Base-by-base conservation (phyloP, 2,113 vertebrate genomes). In the Eulemur macaco region DNA sequence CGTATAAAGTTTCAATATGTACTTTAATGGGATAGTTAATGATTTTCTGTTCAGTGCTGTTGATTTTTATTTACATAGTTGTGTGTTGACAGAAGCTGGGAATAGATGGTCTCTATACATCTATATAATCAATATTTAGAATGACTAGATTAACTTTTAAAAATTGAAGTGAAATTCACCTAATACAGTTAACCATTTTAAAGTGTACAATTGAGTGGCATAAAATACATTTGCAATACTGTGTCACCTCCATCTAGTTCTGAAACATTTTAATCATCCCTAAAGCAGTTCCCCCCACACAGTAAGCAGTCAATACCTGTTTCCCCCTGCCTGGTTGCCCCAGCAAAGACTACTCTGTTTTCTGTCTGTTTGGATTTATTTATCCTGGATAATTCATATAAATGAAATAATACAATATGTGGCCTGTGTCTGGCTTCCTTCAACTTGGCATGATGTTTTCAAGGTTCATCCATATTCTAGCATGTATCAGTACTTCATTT, bases 51-150 rank as follows among this genome's bases (percentile, higher is more conserved):
- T 98, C 97, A 98, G 94, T 97, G 87, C 95, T 97, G 98, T 98
- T 98, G 98, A 99, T 98, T 99, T 99, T 98, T 98, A 98, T 99
- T 99, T 99, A 98, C 98, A 98, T 98, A 98, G 95, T 98, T 98
- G 98, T 98, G 98, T 99, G 98, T 98, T 98, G 98, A 98, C 98
- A 98, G 98, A 98, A 99, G 97, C 95, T 96, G 97, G 98, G 97
- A 93, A 34, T 42, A 34, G 97, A 97, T 98, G 98, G 96, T 95
- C 68, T 96, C 52, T 98, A 97, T 98, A 94, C 97, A 98, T 98
- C 94, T 54, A 47, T 88, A 31, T 69, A 64, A 76, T 58, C 77
- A 88, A 73, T 66, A 76, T 77, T 86, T 69, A 84, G 23, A 23
- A 25, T n/a, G 74, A 50, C 27, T 27, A 25, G 25, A 37, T 82